A percentile compares a stretch with the other conserved stretches of the same genome.
Evolutionary conservation across 2,113 vertebrate species (phyloP).

Genomic region (Coptodon rendalli): DNA sequence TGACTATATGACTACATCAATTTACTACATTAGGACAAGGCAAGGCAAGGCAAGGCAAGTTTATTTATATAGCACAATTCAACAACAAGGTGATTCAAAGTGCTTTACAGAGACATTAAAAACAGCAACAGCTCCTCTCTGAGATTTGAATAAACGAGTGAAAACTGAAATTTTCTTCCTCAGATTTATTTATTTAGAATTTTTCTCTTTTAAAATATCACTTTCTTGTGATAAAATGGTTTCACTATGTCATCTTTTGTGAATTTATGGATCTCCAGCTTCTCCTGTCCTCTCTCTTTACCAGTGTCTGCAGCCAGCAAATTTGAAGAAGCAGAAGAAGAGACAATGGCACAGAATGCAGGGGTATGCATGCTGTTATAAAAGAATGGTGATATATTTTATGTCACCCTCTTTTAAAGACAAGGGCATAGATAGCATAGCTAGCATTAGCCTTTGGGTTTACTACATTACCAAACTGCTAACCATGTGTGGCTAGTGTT

Average conservation of each 20-base stretch:
- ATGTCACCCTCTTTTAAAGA: background rate
- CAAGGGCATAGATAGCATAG: background rate
- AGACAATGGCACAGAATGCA: background rate
- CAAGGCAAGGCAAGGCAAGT: no score
- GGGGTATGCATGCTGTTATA: background rate
- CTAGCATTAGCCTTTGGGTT: background rate
- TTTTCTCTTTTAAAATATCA: background rate
- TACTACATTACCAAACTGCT: background rate
- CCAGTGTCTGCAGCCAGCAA: background rate
- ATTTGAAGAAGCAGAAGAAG: background rate
- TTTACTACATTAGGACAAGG: background rate
- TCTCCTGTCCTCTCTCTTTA: background rate
- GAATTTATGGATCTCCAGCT: background rate
- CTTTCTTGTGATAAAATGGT: background rate
- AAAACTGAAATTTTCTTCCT: background rate
- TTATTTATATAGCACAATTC: no score
- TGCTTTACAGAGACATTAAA: no score
- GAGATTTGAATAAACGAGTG: background rate
- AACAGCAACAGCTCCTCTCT: background rate
- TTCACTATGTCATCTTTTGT: background rate
- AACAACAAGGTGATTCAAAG: no score
- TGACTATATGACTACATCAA: background rate
- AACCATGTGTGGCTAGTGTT: background rate
- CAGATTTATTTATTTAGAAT: background rate
- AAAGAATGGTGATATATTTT: background rate